Evolutionary conservation across 2,888 invertebrate species (phyloP).

Genomic region (Morpho helenor): DNA sequence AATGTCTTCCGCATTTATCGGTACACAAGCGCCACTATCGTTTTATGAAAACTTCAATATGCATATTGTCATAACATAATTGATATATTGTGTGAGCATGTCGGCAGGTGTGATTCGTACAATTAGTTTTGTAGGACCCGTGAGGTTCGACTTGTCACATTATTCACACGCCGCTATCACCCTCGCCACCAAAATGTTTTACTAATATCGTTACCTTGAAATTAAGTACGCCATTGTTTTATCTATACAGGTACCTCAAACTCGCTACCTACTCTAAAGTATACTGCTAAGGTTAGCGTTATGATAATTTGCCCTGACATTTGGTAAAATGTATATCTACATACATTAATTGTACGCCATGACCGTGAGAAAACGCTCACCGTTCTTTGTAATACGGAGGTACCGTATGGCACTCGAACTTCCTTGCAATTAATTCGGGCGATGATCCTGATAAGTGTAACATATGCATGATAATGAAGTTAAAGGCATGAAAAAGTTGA

Average conservation of each 20-base stretch:
- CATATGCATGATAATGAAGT: constrained; percentile 64
- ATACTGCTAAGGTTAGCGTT: constrained; percentile 7
- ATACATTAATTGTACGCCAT: constrained; percentile 17
- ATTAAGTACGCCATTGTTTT: constrained; percentile 2
- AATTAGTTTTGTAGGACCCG: constrained; percentile 49
- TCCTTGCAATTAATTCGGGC: constrained; percentile 73
- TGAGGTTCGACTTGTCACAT: constrained; percentile 55
- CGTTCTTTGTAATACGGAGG: constrained; percentile 39
- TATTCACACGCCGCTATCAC: constrained; percentile 48
- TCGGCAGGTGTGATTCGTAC: constrained; percentile 66
- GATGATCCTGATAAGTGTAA: constrained; percentile 65
- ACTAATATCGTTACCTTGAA: constrained; percentile 8
- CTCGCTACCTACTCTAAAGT: constrained; percentile 17
- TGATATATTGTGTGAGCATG: constrained; percentile 42
- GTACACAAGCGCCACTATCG: constrained; percentile 8
- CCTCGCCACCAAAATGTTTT: constrained; percentile 13
- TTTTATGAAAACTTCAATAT: constrained; percentile 23
- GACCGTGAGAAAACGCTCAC: constrained; percentile 60
- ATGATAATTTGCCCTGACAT: constrained; percentile 27
- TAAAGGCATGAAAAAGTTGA: constrained; percentile 43
- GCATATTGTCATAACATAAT: constrained; percentile 36
- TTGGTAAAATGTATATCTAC: constrained; percentile 17
- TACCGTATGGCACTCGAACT: constrained; percentile 59
- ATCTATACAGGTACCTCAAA: constrained; percentile 7
- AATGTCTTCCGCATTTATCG: no score